Evolutionary conservation across 2,888 invertebrate genomes (phyloP), one percentile per base, ranked within the genome.

Genomic region (Hyles lineata): DNA sequence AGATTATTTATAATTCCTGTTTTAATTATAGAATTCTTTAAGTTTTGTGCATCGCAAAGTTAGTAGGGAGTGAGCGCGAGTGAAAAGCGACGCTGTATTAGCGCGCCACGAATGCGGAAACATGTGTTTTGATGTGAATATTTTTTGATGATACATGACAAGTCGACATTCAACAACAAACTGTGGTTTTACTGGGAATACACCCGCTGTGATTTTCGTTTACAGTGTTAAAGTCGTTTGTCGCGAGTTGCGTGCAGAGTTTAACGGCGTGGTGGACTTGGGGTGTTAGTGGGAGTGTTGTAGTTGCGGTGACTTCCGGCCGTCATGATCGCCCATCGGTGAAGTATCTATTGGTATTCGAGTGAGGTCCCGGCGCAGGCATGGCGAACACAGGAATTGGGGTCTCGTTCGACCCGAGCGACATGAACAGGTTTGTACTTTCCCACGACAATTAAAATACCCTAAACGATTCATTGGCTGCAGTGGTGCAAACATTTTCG

Each of bases 341-440:
- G 84, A 87, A 83, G 80, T 79, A 76, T 78, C 74, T 82, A 79
- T 79, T 80, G 77, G 81, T 74, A 73, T 77, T 76, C 77, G 80
- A 77, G 81, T 85, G 80, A 83, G 80, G 77, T 80, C 82, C 84
- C 78, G 83, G 81, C 82, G 75, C 75, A 86, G 87, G 86, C 79
- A 94, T 94, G 94, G 92, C 94, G 84, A 93, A 91, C 84, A 89
- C 93, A 78, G 89, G 90, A 75, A 96, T 96, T 94, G 96, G 96
- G 88, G 95, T 95, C 85, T 95, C 96, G 73, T 97, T 97, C 89
- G 96, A 97, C 91, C 96, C 96, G 80, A 95, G 96, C 92, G 96
- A 96, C 86, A 96, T 95, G 93, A 95, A 95, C 90, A 96, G 96
- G 96, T 92, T 72, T 71, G 82, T 75, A 60, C 59, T 62, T 70